Percentiles rank a stretch among this genome's conserved stretches.
These are phyloP conservation scores for Sebastes schlegelii DNA, from an alignment of 2,113 vertebrate genomes.

Conservation along the genomic window DNA sequence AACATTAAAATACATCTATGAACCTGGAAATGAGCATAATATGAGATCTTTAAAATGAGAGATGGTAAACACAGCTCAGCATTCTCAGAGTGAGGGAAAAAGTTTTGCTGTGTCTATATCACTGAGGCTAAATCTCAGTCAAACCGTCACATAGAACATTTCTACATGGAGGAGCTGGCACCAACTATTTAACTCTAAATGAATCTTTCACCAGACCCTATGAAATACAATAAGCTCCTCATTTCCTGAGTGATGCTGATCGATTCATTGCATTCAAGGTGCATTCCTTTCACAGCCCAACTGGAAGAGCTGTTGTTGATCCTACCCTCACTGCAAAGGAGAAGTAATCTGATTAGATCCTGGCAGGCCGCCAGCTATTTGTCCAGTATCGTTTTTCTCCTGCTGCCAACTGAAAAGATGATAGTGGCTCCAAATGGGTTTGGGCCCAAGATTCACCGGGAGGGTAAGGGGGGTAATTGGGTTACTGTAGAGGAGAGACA, in stretches of 20 bases:
- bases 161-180: not conserved
- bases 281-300: slow-evolving; percentile 47
- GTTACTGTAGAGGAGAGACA: slow-evolving; percentile 50
- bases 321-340: slow-evolving; percentile 40
- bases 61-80: not conserved
- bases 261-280: slow-evolving; percentile 56
- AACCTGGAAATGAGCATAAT: too few species aligned
- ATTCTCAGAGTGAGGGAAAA: not conserved
- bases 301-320: slow-evolving; percentile 51
- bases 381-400: slow-evolving; percentile 53
- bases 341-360: slow-evolving; percentile 65
- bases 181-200: slow-evolving; percentile 21
- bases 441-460: slow-evolving; percentile 17
- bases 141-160: not conserved
- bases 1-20: too few species aligned
- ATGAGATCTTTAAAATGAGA: not conserved
- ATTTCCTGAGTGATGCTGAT: slow-evolving; percentile 66
- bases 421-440: slow-evolving; percentile 50
- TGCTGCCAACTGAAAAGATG: slow-evolving; percentile 45
- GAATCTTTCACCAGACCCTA: slow-evolving; percentile 29
- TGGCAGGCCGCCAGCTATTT: slow-evolving; percentile 54
- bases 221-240: slow-evolving; percentile 55
- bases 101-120: not conserved
- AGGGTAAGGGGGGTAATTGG: slow-evolving; percentile 56
- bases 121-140: not conserved